A percentile compares a stretch with the other conserved stretches of the same genome.
Conservation (phyloP, 2,113 vertebrate species). For the Mobula birostris region DNA sequence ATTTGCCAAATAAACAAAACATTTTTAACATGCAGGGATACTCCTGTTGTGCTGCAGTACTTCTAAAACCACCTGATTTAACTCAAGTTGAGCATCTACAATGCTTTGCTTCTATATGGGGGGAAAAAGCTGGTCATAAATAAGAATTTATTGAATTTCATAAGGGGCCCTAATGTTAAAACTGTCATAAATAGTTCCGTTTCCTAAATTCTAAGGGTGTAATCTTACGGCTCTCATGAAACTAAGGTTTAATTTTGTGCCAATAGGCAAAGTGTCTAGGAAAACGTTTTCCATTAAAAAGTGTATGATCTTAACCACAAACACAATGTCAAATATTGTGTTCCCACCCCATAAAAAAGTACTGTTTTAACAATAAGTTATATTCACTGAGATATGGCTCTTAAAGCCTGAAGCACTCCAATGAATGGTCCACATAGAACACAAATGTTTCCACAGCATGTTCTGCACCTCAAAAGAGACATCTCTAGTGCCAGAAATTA, state of each 20-base stretch:
- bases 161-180: not conserved
- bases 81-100: no score
- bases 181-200: not conserved
- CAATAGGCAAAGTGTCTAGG: not conserved
- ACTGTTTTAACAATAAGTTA: not conserved
- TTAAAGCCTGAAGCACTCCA: not conserved
- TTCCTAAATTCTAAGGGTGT: not conserved
- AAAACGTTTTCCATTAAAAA: not conserved
- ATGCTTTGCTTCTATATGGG: no score
- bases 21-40: not conserved
- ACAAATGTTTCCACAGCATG: not conserved
- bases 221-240: not conserved
- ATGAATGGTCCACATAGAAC: not conserved
- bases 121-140: not conserved
- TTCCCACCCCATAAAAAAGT: not conserved
- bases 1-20: not conserved
- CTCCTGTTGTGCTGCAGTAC: no score
- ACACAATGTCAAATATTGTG: not conserved
- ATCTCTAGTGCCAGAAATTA: not conserved
- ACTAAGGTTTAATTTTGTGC: not conserved
- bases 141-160: not conserved
- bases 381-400: not conserved
- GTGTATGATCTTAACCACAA: not conserved
- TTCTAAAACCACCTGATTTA: no score
- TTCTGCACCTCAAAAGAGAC: not conserved